Evolutionary conservation across 2,113 vertebrate genomes (phyloP), one percentile per base, ranked within the genome.

Genomic region (Syngnathus scovelli): DNA sequence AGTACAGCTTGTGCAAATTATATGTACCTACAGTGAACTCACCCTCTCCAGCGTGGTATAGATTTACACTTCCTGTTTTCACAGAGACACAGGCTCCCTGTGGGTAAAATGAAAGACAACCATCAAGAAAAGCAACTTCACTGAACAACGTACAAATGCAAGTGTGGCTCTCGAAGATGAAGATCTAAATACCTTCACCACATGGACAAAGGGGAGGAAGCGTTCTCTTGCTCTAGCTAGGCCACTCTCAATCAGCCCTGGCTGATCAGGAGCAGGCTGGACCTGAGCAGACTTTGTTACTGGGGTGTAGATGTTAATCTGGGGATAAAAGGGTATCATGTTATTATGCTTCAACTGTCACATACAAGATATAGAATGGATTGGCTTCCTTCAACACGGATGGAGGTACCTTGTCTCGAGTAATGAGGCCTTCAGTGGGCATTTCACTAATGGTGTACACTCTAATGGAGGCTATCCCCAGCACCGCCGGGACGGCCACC

Each of bases 11-110:
- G 8, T 39, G 37, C 11, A 51, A 49, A 8, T 18, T 39, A 15
- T 13, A 21, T 8, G 48, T 38, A 9, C 38, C 41, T 46, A 19
- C 59, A 74, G 15, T 64, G 39, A 43, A 77, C 89, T 89, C 87
- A 96, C 95, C 94, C 91, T 94, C 91, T 86, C 92, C 94, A 87
- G 92, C 89, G 2, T 94, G 90, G 79, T 94, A 70, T 0, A 93
- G 82, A 87, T 92, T 88, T 61, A 80, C 68, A 64, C 91, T 83
- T 78, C 91, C 91, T 54, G 76, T 92, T 91, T 90, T 95, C 80
- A 94, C 43, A 77, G 91, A 92, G 44, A 87, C 13, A 82, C 86
- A 94, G 66, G 78, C 82, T 70, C 75, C 76, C 95, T 98, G 73
- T 48, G 67, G 39, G 52, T 39, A 74, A 86, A 16, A 77, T 15